Evolutionary conservation across 2,888 invertebrate genomes (phyloP).

Genomic region (Lacanobia wlatinum): DNA sequence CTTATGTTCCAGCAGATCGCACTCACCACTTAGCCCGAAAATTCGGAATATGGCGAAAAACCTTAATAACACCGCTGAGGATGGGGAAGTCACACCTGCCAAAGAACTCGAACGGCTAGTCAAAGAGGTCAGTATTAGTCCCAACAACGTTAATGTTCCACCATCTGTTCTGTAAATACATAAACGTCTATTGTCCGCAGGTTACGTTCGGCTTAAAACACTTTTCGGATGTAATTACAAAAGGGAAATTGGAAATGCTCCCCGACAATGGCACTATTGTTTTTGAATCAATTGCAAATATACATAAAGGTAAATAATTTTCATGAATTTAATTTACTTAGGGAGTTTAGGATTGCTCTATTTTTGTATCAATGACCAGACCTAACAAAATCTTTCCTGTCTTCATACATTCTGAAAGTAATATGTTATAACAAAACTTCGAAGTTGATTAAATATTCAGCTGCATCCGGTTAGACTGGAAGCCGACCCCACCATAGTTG

Average conservation of each 20-base stretch:
- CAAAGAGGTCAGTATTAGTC: slow-evolving; percentile 88
- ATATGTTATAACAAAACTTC: background rate
- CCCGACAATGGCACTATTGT: slow-evolving; percentile 98
- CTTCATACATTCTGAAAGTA: background rate
- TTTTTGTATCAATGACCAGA: background rate
- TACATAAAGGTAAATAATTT: slow-evolving; percentile 92
- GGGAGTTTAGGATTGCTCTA: background rate
- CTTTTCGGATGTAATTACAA: slow-evolving; percentile 97
- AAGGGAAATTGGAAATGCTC: slow-evolving; percentile 97
- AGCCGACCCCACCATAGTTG: background rate
- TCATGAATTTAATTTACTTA: slow-evolving; percentile 5
- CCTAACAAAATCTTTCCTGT: background rate
- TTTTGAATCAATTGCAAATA: slow-evolving; percentile 97
- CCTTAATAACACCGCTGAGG: slow-evolving; percentile 88
- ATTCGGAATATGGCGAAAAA: slow-evolving; percentile 88
- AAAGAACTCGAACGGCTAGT: slow-evolving; percentile 94
- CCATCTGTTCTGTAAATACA: background rate
- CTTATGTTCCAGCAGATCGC: slow-evolving; percentile 85
- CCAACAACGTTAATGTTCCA: background rate
- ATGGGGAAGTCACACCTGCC: slow-evolving; percentile 92
- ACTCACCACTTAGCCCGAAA: slow-evolving; percentile 92
- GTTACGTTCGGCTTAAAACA: slow-evolving; percentile 93
- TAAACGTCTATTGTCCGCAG: slow-evolving; percentile 71
- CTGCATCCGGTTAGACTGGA: too few species aligned
- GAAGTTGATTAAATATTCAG: background rate